A percentile compares a stretch with the other conserved stretches of the same genome.
These are phyloP conservation scores for Laupala kohalensis DNA, from an alignment of 1,140 invertebrate species.

Conservation along the genomic window DNA sequence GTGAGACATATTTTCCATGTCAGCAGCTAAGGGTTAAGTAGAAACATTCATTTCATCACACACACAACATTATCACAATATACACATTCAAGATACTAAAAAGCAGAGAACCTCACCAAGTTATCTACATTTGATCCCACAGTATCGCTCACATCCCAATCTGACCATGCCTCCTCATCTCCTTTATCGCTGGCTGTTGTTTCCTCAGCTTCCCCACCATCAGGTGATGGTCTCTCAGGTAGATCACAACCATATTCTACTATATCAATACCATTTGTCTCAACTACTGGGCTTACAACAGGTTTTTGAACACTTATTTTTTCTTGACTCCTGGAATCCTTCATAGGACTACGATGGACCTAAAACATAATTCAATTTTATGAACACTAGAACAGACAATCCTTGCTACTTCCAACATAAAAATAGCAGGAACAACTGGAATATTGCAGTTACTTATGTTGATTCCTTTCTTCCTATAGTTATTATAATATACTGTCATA, in stretches of 20 bases:
- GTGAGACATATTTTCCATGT: no score
- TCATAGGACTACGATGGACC: not conserved
- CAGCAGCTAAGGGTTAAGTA: no score
- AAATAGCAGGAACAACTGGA: not conserved
- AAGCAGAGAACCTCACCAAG: no score
- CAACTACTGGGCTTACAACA: not conserved
- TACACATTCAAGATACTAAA: no score
- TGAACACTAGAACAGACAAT: not conserved
- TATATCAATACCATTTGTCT: not conserved
- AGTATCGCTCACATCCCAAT: constrained; percentile 51
- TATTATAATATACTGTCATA: no score
- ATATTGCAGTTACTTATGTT: not conserved
- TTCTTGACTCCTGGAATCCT: not conserved
- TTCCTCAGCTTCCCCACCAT: constrained; percentile 61
- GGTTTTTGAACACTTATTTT: not conserved
- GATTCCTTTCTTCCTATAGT: no score
- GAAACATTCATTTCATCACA: no score
- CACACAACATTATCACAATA: no score
- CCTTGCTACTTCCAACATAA: not conserved
- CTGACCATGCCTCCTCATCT: constrained; percentile 46
- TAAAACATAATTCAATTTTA: not conserved
- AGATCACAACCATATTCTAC: constrained; percentile 25
- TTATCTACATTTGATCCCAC: no score
- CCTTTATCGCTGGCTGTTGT: constrained; percentile 24
- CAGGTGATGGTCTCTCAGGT: constrained; percentile 60